phyloP scores from a whole-genome alignment of 2,797 vertebrate genomes.

The Danio jaintianensis region DNA sequence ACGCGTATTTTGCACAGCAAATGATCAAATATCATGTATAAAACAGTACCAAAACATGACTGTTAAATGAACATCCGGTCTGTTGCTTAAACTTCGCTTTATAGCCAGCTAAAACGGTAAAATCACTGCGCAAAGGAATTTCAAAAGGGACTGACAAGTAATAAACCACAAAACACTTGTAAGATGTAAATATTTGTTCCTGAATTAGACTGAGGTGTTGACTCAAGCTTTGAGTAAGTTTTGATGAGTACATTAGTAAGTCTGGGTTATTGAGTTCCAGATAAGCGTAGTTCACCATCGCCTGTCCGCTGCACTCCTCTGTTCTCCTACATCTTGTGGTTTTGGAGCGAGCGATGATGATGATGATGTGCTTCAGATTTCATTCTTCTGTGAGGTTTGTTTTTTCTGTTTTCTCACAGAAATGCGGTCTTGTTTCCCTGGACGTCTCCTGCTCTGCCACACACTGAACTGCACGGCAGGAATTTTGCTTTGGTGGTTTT shows the following conservation, averaged over 20 bases:
- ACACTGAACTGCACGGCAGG: conserved; percentile 5
- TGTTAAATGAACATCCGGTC: background rate
- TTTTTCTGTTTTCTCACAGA: conserved; percentile 37
- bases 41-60: background rate
- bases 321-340: background rate
- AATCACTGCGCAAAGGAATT: background rate
- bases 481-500: conserved; percentile 42
- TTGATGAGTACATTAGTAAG: too few relatives aligned
- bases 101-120: background rate
- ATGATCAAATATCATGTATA: too few relatives aligned
- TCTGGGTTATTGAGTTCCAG: background rate
- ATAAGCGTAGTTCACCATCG: background rate
- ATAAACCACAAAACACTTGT: conserved; percentile 15
- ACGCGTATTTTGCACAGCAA: too few relatives aligned
- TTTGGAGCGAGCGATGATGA: conserved; percentile 22
- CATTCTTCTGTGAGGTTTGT: conserved; percentile 14
- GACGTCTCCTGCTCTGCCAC: conserved; percentile 29
- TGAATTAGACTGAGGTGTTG: background rate
- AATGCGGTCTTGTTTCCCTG: conserved; percentile 14
- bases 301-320: background rate
- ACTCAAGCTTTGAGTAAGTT: background rate
- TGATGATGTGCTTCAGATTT: conserved; percentile 32
- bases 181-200: background rate
- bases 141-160: background rate
- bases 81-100: background rate